These are phyloP conservation scores for Sphaeridia pumilis DNA, from an alignment of 2,888 invertebrate species.

Conservation along the genomic window DNA sequence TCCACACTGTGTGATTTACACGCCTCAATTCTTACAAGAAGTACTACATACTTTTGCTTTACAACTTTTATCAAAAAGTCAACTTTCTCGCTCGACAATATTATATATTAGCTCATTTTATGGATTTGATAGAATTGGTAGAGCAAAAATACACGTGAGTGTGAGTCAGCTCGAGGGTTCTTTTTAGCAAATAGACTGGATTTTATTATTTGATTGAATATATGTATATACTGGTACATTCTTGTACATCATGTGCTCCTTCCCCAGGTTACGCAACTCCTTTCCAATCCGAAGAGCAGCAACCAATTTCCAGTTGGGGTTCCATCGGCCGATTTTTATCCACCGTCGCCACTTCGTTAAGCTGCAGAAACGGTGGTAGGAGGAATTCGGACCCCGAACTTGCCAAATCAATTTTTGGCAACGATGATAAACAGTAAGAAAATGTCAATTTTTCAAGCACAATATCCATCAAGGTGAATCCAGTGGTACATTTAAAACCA, in stretches of 20 bases:
- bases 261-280: neutral
- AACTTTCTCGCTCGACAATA: too few species aligned
- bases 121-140: too few species aligned
- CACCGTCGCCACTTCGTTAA: constrained; percentile 18
- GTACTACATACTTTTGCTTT: too few species aligned
- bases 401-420: neutral
- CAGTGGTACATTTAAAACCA: too few species aligned
- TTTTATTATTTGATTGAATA: too few species aligned
- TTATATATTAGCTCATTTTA: too few species aligned
- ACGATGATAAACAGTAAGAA: neutral
- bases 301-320: constrained; percentile 15
- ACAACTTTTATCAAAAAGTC: too few species aligned
- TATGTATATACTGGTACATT: neutral
- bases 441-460: neutral
- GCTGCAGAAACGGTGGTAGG: constrained; percentile 16
- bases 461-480: neutral
- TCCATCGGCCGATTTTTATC: constrained; percentile 21
- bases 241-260: neutral
- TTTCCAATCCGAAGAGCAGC: neutral
- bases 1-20: too few species aligned
- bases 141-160: too few species aligned
- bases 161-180: too few species aligned
- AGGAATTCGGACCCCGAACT: constrained; percentile 1
- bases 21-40: too few species aligned
- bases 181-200: too few species aligned